Percentiles rank a stretch among this genome's conserved stretches.
phyloP scores from a whole-genome alignment of 2,888 invertebrate species.

The Drosophila acutilabella region DNA sequence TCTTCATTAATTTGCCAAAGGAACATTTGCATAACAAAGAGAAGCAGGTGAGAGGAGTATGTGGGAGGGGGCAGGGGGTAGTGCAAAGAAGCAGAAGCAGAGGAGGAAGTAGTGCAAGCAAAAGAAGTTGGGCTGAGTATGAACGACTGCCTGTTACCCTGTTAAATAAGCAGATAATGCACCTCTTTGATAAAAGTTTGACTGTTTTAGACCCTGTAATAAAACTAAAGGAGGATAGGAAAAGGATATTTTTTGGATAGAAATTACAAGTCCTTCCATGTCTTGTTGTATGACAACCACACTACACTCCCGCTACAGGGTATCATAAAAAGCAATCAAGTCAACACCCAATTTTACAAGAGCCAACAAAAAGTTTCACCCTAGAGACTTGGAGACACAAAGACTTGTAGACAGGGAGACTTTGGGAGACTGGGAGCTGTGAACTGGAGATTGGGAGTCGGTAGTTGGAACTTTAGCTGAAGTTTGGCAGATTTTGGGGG shows the following conservation, averaged over 20 bases:
- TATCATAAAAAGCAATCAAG: constrained; percentile 57
- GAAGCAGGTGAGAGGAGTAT: not conserved
- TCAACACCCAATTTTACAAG: constrained; percentile 70
- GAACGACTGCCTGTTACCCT: constrained; percentile 10
- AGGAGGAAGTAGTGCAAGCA: not conserved
- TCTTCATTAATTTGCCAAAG: constrained; percentile 64
- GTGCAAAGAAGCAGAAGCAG: not conserved
- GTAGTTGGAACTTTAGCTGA: not conserved
- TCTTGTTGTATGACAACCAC: too few relatives aligned
- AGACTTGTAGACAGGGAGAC: constrained; percentile 3
- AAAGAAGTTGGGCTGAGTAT: not conserved
- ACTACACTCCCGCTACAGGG: not conserved
- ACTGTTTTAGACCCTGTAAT: too few relatives aligned
- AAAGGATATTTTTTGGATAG: too few relatives aligned
- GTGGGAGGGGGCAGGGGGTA: too few relatives aligned
- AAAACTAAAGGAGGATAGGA: too few relatives aligned
- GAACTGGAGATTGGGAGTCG: not conserved
- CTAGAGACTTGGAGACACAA: not conserved
- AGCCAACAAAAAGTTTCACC: constrained; percentile 57
- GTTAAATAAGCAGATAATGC: not conserved
- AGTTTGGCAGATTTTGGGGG: not conserved
- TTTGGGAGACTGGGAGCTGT: not conserved
- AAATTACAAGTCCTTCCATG: too few relatives aligned
- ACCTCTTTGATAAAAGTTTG: too few relatives aligned
- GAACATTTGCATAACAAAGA: constrained; percentile 50